Evolutionary conservation across 2,888 invertebrate genomes (phyloP), one percentile per base, ranked within the genome.

Genomic region (Drosophila peninsularis): DNA sequence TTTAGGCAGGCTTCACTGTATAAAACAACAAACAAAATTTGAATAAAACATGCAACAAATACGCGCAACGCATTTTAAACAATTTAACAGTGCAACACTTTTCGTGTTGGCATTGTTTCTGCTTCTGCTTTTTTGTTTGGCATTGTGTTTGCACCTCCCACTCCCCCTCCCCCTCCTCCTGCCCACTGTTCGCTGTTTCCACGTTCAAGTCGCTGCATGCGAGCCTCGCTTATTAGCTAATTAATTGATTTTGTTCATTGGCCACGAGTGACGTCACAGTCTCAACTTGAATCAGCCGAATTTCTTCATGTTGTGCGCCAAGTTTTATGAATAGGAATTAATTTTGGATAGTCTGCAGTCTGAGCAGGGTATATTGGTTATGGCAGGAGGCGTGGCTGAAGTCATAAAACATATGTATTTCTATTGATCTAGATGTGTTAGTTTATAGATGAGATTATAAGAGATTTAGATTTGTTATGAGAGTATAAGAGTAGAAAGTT

Each of bases 191-290:
- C 30, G 1, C 58, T 34, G 6, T 44, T 72, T 76, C 52, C 57
- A 76, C 45, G 62, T 34, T 60, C 47, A 56, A 70, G 45, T 54
- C 34, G 71, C 73, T 63, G 64, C 76, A 72, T 60, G 78, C 72
- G 60, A 74, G 53, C 60, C 55, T 74, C 56, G 36, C 41, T 36
- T 44, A 37, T 62, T 75, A 27, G 44, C 53, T 34, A 62, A 44
- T 75, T 57, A 54, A 69, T 57, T 54, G 27, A 27, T 41, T 53
- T 45, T 53, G 24, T 11, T 52, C 32, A 37, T 37, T 52, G 52
- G 24, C 37, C 36, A 24, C 52, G 6, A 7, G 37, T 52, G 52
- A 52, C 52, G 37, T 52, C 52, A 52, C 49, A 50, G 5, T 21
- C 7, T 47, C 47, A 32, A 32, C 47, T 47, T 47, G 47, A 47